A percentile compares a stretch with the other conserved stretches of the same genome.
Evolutionary conservation across 2,888 invertebrate genomes (phyloP).

Genomic region (Polyploca ridens): DNA sequence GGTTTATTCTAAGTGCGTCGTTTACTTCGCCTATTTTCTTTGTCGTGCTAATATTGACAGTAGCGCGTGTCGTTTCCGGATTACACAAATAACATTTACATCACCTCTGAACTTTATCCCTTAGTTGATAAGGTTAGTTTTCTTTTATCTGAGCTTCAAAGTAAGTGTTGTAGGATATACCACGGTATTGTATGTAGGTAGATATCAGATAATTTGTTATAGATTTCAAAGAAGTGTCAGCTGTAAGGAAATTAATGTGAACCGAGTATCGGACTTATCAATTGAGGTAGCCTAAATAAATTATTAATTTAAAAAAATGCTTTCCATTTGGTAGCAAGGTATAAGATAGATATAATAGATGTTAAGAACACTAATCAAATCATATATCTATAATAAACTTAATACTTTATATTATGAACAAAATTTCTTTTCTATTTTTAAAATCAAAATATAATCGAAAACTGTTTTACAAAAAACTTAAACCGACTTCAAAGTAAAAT

Average conservation of each 20-base stretch:
- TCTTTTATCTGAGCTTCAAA: conserved; percentile 1
- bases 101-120: conserved; percentile 11
- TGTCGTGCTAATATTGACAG: conserved; percentile 51
- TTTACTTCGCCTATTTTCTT: conserved; percentile 46
- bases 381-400: too few species aligned
- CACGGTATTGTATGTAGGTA: conserved; percentile 23
- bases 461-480: too few species aligned
- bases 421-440: too few species aligned
- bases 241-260: neutral
- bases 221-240: conserved; percentile 21
- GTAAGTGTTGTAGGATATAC: conserved; percentile 21
- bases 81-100: conserved; percentile 20
- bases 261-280: too few species aligned
- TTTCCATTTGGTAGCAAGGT: neutral
- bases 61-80: conserved; percentile 37
- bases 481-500: too few species aligned
- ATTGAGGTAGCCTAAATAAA: too few species aligned
- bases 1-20: conserved; percentile 42
- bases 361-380: too few species aligned
- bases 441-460: too few species aligned
- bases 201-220: conserved; percentile 17
- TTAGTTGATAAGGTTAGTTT: conserved; percentile 18
- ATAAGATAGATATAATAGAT: neutral
- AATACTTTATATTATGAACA: too few species aligned
- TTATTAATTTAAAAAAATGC: too few species aligned